phyloP scores from a whole-genome alignment of 2,888 invertebrate genomes.

The Schizaphis graminum region DNA sequence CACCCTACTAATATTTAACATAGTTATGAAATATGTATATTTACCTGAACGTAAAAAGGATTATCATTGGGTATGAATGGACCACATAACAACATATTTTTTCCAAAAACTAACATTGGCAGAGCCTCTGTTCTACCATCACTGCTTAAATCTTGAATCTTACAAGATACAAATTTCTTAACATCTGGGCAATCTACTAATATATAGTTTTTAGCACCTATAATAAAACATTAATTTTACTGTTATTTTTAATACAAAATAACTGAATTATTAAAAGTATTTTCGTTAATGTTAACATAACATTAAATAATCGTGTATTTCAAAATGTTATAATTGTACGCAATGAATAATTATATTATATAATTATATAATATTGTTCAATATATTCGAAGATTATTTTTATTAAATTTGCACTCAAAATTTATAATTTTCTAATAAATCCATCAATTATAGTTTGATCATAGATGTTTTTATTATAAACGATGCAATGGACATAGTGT shows the following conservation, averaged over 20 bases:
- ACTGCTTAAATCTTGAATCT: constrained; percentile 41
- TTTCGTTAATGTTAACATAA: background rate
- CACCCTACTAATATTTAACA: background rate
- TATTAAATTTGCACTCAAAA: background rate
- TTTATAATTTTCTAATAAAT: background rate
- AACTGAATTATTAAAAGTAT: background rate
- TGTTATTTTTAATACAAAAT: background rate
- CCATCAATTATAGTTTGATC: background rate
- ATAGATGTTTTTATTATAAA: background rate
- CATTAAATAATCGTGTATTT: background rate
- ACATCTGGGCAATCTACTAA: constrained; percentile 19
- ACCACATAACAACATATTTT: constrained; percentile 50
- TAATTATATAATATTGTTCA: background rate
- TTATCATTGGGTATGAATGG: constrained; percentile 39
- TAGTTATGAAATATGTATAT: background rate
- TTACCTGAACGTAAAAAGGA: constrained; percentile 62
- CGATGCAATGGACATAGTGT: background rate
- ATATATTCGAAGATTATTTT: background rate
- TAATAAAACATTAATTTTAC: background rate
- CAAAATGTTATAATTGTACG: background rate
- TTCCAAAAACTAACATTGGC: background rate
- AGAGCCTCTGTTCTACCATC: background rate
- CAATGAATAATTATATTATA: background rate
- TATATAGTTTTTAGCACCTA: constrained; percentile 48
- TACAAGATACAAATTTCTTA: constrained; percentile 34